A percentile compares a stretch with the other conserved stretches of the same genome.
phyloP scores from a whole-genome alignment of 2,888 invertebrate genomes.

The Tillus elongatus region DNA sequence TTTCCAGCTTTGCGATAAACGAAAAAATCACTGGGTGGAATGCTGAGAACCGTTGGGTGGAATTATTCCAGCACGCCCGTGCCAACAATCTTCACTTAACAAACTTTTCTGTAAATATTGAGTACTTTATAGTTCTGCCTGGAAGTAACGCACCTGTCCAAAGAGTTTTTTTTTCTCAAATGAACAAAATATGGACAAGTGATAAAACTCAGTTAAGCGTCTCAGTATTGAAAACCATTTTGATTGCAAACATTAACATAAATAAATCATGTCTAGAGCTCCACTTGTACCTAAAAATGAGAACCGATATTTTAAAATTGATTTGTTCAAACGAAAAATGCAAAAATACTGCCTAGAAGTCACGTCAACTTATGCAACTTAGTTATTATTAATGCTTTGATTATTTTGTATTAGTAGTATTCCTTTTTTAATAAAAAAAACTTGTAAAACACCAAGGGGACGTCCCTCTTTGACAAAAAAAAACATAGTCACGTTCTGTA shows the following conservation, averaged over 20 bases:
- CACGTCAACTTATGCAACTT: conserved; percentile 4
- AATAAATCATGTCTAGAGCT: conserved; percentile 16
- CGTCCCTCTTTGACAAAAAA: not conserved
- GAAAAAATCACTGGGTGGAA: conserved; percentile 29
- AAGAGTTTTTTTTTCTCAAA: conserved; percentile 16
- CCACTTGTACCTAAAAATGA: conserved; percentile 17
- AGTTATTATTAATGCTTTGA: conserved; percentile 4
- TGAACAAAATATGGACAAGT: no score
- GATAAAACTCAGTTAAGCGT: no score
- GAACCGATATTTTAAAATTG: conserved; percentile 12
- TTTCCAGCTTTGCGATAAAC: conserved; percentile 24
- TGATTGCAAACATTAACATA: no score
- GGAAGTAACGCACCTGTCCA: conserved; percentile 20
- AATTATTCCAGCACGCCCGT: conserved; percentile 19
- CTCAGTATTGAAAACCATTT: no score
- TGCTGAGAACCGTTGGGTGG: conserved; percentile 27
- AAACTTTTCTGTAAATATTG: conserved; percentile 8
- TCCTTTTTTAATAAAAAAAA: not conserved
- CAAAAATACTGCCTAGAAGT: conserved; percentile 6
- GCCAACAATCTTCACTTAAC: conserved; percentile 10
- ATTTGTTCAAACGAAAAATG: conserved; percentile 9
- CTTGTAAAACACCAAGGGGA: conserved; percentile 4
- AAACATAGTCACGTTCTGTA: conserved; percentile 1
- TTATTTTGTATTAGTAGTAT: conserved; percentile 4
- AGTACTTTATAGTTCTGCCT: conserved; percentile 18